Evolutionary conservation across 2,888 invertebrate genomes (phyloP).

Genomic region (Neuroscelio doddi): DNA sequence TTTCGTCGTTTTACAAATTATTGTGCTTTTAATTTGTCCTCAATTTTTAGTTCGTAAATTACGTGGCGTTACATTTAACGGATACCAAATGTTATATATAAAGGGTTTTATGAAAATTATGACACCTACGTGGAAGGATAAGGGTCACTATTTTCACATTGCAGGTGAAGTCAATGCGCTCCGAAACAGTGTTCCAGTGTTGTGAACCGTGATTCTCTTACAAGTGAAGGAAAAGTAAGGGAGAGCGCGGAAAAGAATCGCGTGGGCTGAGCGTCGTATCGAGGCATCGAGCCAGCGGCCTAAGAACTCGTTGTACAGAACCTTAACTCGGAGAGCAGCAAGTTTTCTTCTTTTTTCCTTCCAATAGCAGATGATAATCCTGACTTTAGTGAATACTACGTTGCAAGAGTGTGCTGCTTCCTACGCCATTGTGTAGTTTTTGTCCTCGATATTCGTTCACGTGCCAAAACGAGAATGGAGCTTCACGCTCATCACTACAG

Average conservation of each 20-base stretch:
- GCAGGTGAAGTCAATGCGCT: too few relatives aligned
- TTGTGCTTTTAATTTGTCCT: too few relatives aligned
- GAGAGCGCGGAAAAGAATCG: conserved; percentile 14
- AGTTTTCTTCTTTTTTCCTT: conserved; percentile 1
- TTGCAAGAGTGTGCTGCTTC: conserved; percentile 10
- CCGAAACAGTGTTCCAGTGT: conserved; percentile 6
- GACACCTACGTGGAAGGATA: too few relatives aligned
- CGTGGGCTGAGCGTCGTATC: conserved; percentile 16
- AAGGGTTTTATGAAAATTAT: too few relatives aligned
- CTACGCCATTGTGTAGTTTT: conserved; percentile 15
- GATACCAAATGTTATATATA: too few relatives aligned
- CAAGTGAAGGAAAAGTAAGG: background rate
- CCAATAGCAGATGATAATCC: background rate
- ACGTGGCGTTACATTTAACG: too few relatives aligned
- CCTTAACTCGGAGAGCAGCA: conserved; percentile 4
- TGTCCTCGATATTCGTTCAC: conserved; percentile 18
- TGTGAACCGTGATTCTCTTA: background rate
- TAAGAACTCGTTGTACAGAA: conserved; percentile 6
- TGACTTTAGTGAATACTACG: background rate
- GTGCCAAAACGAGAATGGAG: conserved; percentile 58
- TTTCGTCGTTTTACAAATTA: background rate
- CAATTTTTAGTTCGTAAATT: too few relatives aligned
- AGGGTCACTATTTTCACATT: background rate
- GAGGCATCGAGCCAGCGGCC: background rate
- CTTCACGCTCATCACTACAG: conserved; percentile 68